phyloP scores from a whole-genome alignment of 53 echinoderm and acorn worm species.

The Astropecten irregularis region DNA sequence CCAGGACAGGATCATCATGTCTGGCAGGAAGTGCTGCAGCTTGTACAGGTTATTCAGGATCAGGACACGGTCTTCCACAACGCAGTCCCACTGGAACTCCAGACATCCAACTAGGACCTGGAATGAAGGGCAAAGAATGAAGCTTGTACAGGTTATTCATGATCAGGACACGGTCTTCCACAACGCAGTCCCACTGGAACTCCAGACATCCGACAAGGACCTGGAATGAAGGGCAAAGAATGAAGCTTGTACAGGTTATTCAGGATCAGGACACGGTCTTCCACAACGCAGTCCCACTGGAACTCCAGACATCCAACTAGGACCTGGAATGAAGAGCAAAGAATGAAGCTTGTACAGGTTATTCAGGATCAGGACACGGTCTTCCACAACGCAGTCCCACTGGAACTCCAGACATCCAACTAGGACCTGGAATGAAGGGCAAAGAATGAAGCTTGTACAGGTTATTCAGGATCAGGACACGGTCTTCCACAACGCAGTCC shows the following conservation, averaged over 20 bases:
- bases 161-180: slow-evolving; percentile 92
- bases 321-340: slow-evolving; percentile 54
- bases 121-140: slow-evolving; percentile 14
- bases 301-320: slow-evolving; percentile 89
- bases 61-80: slow-evolving; percentile 88
- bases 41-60: slow-evolving; percentile 79
- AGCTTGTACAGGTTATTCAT: slow-evolving; percentile 73
- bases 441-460: slow-evolving; percentile 77
- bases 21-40: slow-evolving; percentile 81
- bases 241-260: slow-evolving; percentile 73
- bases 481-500: slow-evolving; percentile 94
- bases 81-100: slow-evolving; percentile 99
- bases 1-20: slow-evolving; percentile 81
- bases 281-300: slow-evolving; percentile 97
- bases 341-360: slow-evolving; percentile 75
- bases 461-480: slow-evolving; percentile 79
- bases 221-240: slow-evolving; percentile 41
- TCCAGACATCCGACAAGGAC: slow-evolving; percentile 87
- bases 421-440: slow-evolving; percentile 59
- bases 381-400: slow-evolving; percentile 97
- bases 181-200: slow-evolving; percentile 98
- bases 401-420: slow-evolving; percentile 94
- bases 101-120: slow-evolving; percentile 87
- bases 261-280: slow-evolving; percentile 90
- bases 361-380: slow-evolving; percentile 84